Base-by-base conservation (phyloP, 2,888 invertebrate genomes). In the Stegophylla sp. region DNA sequence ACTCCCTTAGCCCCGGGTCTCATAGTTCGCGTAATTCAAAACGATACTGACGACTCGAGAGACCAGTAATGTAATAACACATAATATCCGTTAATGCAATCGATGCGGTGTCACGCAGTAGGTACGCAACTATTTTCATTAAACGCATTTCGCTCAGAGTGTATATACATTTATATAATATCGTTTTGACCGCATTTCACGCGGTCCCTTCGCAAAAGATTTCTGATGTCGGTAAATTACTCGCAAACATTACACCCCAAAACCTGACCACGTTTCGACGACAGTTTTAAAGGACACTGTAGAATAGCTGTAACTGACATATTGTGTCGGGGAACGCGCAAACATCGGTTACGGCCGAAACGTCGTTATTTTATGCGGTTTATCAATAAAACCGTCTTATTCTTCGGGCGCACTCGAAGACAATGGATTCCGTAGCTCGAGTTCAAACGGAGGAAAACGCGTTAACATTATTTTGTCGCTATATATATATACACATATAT, bases 221-320 rank as follows among this genome's bases (percentile, higher is more conserved):
- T 51, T 63, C 7, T 5, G 34, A 23, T 74, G 15, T 34, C 34
- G 63, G 48, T 20, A 63, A 63, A 63, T 59, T 20, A 48, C 63
- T 48, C 51, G 51, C 51, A 74, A 48, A 63, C 51, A 63, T 74
- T 73, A 73, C n/a, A 13, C 15, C 28, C 17, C 63, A 15, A 20
- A 34, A 34, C 61, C 34, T 74, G 63, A 51, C 34, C 63, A 74
- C 48, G 51, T 34, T 74, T 74, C 74, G 51, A 63, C 34, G 63
- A 48, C 63, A 48, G 74, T 56, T 34, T 43, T 51, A 74, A 74
- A 51, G 48, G 34, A 63, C 20, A 63, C 74, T 63, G 17, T 4
- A 51, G 23, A 34, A 75, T 63, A 74, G 48, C 74, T 75, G 74
- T 51, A 63, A 64, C 4, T 51, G 63, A 64, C 63, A 51, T n/a